Evolutionary conservation across 2,888 invertebrate species (phyloP).

Genomic region (Chloroclystis v-ata): DNA sequence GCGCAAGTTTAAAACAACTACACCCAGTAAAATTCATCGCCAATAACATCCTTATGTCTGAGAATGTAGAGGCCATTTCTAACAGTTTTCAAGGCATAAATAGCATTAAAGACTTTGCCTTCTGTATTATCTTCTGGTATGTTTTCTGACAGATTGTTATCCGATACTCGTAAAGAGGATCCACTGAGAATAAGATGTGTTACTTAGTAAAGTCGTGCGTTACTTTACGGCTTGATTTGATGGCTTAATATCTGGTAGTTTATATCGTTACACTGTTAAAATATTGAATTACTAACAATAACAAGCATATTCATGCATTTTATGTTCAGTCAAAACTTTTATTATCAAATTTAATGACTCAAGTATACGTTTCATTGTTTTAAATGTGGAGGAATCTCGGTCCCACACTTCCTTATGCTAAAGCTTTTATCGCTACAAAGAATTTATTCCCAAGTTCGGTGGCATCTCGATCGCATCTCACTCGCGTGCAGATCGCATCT

Average conservation of each 20-base stretch:
- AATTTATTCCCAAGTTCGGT: slow-evolving; percentile 41
- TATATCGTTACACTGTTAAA: neutral
- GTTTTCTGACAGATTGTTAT: slow-evolving; percentile 43
- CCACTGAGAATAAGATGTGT: slow-evolving; percentile 37
- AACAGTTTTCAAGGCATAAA: slow-evolving; percentile 8
- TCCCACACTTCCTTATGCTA: slow-evolving; percentile 1
- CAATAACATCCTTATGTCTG: slow-evolving; percentile 20
- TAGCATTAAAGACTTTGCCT: slow-evolving; percentile 15
- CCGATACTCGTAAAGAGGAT: slow-evolving; percentile 38
- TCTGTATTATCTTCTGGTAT: slow-evolving; percentile 28
- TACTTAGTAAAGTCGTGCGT: slow-evolving; percentile 32
- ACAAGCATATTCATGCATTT: neutral
- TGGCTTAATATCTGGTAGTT: slow-evolving; percentile 17
- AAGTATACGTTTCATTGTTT: neutral
- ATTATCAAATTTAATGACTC: slow-evolving; percentile 5
- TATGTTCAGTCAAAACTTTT: neutral
- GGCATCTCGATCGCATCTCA: slow-evolving; percentile 56
- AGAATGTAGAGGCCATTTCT: slow-evolving; percentile 12
- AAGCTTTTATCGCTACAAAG: slow-evolving; percentile 23
- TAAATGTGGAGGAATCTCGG: neutral
- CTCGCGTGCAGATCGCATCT: slow-evolving; percentile 71
- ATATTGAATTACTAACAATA: neutral
- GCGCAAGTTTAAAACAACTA: slow-evolving; percentile 24
- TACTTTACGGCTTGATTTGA: slow-evolving; percentile 25
- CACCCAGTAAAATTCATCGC: neutral